Base-by-base conservation (phyloP, 2,888 invertebrate genomes). In the Stenurella melanura region DNA sequence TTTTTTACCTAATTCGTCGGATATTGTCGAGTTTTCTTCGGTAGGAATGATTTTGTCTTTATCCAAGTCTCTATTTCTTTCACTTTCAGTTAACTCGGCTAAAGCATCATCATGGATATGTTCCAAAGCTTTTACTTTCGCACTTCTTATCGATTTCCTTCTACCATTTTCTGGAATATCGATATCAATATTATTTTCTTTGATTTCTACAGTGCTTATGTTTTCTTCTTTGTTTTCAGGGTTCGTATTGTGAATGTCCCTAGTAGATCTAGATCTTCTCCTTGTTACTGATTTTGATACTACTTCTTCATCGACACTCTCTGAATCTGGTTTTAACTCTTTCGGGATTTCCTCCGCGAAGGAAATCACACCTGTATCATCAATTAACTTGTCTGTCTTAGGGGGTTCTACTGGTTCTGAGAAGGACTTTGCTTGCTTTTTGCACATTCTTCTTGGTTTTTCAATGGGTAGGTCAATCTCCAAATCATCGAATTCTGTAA, bases 121-220 rank as follows among this genome's bases (percentile, higher is more conserved):
- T 72, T 86, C 85, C 42, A 85, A 68, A 12, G 85, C 85, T 81
- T 85, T 86, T 5, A 81, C 77, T 82, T 86, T 86, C 0, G 85
- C 84, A 42, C 72, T 83, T 73, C 85, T 82, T 61, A 73, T 77
- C 21, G 78, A 77, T 54, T 74, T 81, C 56, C 73, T 77, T 26
- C 76, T 76, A 56, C 60, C 76, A 34, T 38, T 69, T 34, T 71
- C 67, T 19, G 77, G 74, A 7, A 50, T 9, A 26, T 78, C 75
- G 30, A 42, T 19, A n/a, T 60, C 54, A 64, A 38, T 21, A 21
- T 66, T 42, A 15, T 64, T 75, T 69, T 61, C 63, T 1, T 71
- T 76, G 19, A 66, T 58, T 54, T 74, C 70, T 7, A 12, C 60
- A 30, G 11, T 30, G 57, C 26, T 75, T 19, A 68, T 57, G 38